phyloP scores from a whole-genome alignment of 2,888 invertebrate species.

The Lamellibrachia columna region DNA sequence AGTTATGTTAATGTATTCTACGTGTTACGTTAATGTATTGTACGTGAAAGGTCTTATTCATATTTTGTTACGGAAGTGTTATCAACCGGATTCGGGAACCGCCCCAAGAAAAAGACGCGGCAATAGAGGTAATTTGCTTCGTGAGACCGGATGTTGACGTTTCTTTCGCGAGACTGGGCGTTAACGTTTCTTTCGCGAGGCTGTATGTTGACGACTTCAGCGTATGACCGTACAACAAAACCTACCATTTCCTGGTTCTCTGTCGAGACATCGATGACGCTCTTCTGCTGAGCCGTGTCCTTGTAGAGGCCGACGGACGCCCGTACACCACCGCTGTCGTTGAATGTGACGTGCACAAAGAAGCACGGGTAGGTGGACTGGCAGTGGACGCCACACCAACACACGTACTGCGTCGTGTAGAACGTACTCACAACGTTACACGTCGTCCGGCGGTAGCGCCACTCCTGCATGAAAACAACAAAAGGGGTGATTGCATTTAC shows the following conservation, averaged over 20 bases:
- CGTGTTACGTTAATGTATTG: too few species aligned
- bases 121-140: too few species aligned
- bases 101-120: too few species aligned
- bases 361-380: constrained; percentile 39
- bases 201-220: neutral
- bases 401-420: constrained; percentile 41
- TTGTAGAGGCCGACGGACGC: constrained; percentile 37
- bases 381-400: constrained; percentile 28
- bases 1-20: too few species aligned
- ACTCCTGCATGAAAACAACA: neutral
- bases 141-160: neutral
- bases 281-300: constrained; percentile 37
- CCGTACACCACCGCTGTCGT: constrained; percentile 30
- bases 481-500: too few species aligned
- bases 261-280: constrained; percentile 31
- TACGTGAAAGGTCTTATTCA: too few species aligned
- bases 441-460: constrained; percentile 28
- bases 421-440: constrained; percentile 39
- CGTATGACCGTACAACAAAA: neutral
- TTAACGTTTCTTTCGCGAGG: too few species aligned
- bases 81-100: too few species aligned
- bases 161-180: too few species aligned
- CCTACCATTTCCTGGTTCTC: constrained; percentile 38
- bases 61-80: too few species aligned
- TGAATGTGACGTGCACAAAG: constrained; percentile 39